Evolutionary conservation across 2,888 invertebrate species (phyloP).

Genomic region (Drosophila kokeensis): DNA sequence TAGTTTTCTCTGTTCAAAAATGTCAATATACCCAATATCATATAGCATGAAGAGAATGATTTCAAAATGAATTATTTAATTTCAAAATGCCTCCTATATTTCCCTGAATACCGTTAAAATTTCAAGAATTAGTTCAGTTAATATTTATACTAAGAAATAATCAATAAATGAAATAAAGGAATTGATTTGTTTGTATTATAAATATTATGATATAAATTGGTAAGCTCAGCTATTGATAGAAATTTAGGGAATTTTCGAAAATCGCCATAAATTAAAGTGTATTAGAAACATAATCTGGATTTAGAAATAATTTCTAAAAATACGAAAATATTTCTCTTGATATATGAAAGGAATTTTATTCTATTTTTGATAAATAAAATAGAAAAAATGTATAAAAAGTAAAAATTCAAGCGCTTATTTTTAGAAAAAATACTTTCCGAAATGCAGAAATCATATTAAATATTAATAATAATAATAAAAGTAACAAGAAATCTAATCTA

Average conservation of each 20-base stretch:
- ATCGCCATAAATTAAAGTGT: neutral
- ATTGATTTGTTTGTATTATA: neutral
- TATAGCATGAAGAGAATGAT: neutral
- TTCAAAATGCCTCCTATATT: fast-evolving
- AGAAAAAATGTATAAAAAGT: neutral
- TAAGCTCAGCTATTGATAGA: neutral
- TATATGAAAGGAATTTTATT: neutral
- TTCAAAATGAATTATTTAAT: no score
- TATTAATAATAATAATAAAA: neutral
- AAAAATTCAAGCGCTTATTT: neutral
- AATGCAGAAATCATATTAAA: no score
- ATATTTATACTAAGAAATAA: neutral
- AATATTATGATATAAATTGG: neutral
- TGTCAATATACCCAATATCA: neutral
- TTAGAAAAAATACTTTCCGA: neutral
- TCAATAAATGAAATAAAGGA: neutral
- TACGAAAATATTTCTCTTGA: neutral
- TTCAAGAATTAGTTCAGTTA: neutral
- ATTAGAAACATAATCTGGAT: neutral
- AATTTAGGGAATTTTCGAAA: neutral
- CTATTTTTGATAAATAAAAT: neutral
- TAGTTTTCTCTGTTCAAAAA: neutral
- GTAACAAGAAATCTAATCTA: neutral
- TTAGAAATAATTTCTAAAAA: neutral
- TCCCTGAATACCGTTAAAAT: neutral